phyloP scores from a whole-genome alignment of 2,888 invertebrate genomes.

The Stenotaenia linearis region DNA sequence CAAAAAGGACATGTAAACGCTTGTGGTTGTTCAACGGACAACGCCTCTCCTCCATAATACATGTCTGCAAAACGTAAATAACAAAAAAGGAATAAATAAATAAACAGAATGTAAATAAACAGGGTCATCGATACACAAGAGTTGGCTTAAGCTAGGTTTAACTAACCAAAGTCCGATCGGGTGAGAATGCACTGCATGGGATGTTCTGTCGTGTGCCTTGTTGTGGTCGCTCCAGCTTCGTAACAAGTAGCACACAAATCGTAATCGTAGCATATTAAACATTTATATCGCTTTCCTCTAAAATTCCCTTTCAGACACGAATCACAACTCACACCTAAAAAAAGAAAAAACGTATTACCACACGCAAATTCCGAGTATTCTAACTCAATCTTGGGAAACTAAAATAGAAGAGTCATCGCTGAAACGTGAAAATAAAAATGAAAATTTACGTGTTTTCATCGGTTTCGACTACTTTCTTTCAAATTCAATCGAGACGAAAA shows the following conservation, averaged over 20 bases:
- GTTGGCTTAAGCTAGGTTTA: no score
- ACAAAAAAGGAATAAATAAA: conserved; percentile 28
- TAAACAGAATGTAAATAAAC: not conserved
- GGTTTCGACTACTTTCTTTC: no score
- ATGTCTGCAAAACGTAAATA: conserved; percentile 59
- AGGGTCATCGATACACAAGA: no score
- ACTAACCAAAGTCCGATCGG: conserved; percentile 85
- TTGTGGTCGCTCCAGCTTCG: conserved; percentile 83
- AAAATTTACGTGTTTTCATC: not conserved
- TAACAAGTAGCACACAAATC: conserved; percentile 96
- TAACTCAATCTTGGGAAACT: not conserved
- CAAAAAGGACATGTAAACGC: conserved; percentile 98
- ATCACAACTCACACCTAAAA: conserved; percentile 97
- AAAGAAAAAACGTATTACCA: conserved; percentile 19
- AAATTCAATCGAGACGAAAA: not conserved
- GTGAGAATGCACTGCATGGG: conserved; percentile 99
- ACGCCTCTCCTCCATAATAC: conserved; percentile 91
- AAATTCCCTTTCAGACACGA: conserved; percentile 97
- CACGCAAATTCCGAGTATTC: not conserved
- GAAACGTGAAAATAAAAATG: not conserved
- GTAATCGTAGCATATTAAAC: conserved; percentile 98
- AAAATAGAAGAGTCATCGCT: not conserved
- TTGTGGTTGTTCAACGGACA: conserved; percentile 81
- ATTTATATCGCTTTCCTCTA: conserved; percentile 95
- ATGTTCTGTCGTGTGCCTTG: conserved; percentile 90